Percentiles rank a stretch among this genome's conserved stretches.
phyloP scores from a whole-genome alignment of 2,113 vertebrate species.

The Nibea albiflora region DNA sequence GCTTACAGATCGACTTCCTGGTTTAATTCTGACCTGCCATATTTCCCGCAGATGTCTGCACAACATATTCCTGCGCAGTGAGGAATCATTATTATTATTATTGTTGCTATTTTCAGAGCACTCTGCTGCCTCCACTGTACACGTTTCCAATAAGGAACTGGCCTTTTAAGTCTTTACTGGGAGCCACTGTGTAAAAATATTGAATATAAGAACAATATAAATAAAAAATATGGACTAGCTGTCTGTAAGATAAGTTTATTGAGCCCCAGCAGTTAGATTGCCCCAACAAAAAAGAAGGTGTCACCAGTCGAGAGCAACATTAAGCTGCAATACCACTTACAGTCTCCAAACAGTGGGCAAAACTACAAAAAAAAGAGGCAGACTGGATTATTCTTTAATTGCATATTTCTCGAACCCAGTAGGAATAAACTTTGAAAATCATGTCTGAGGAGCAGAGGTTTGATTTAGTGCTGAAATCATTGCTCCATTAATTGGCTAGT shows the following conservation, averaged over 20 bases:
- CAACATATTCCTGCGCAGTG: neutral
- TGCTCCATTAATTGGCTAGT: neutral
- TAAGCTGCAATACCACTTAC: neutral
- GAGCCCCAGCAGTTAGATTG: neutral
- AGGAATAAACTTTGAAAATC: neutral
- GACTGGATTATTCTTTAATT: neutral
- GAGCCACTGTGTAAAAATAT: neutral
- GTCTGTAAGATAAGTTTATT: too few relatives aligned
- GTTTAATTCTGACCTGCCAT: neutral
- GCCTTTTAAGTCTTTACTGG: slow-evolving; percentile 1
- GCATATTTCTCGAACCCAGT: neutral
- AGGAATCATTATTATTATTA: neutral
- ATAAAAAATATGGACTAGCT: neutral
- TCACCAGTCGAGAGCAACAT: too few relatives aligned
- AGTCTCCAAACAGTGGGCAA: neutral
- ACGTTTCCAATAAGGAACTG: neutral
- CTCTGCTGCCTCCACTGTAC: slow-evolving; percentile 1
- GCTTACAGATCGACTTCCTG: neutral
- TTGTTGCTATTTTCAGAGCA: neutral
- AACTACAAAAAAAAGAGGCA: neutral
- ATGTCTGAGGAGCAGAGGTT: neutral
- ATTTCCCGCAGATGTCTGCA: neutral
- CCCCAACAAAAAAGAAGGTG: neutral
- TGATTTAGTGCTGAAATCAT: neutral
- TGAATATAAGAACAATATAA: neutral